Percentiles rank a stretch among this genome's conserved stretches.
Evolutionary conservation across 2,113 vertebrate species (phyloP).

Genomic region (Rhinoderma darwinii): DNA sequence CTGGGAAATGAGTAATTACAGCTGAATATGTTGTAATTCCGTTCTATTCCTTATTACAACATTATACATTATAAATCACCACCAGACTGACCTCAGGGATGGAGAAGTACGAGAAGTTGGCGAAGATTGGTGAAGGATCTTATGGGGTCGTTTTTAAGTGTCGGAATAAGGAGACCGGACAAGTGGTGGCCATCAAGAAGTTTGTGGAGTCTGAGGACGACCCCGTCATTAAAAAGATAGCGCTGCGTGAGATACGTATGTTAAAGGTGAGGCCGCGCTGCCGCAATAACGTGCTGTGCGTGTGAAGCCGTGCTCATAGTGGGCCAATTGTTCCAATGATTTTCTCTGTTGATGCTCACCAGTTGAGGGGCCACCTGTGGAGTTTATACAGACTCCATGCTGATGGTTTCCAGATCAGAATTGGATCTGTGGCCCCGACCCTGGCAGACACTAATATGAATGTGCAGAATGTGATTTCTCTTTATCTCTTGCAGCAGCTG

Average conservation of each 20-base stretch:
- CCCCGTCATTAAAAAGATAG: constrained; percentile 86
- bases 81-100: constrained; percentile 62
- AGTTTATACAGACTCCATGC: neutral
- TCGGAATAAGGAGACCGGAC: constrained; percentile 81
- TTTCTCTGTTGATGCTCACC: no score
- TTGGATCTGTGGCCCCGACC: no score
- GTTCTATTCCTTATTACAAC: no score
- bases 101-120: constrained; percentile 88
- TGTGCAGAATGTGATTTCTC: neutral
- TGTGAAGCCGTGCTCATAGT: no score
- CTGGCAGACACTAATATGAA: no score
- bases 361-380: no score
- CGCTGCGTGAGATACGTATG: constrained; percentile 83
- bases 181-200: constrained; percentile 87
- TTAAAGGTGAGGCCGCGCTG: constrained; percentile 74
- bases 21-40: neutral
- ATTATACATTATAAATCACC: neutral
- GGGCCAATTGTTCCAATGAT: no score
- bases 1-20: neutral
- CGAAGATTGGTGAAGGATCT: constrained; percentile 87
- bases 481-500: constrained; percentile 77
- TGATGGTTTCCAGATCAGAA: neutral
- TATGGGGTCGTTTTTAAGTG: constrained; percentile 88
- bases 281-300: no score
- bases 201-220: constrained; percentile 88